These are phyloP conservation scores for Limnothrissa miodon DNA, from an alignment of 2,113 vertebrate genomes.

Conservation along the genomic window DNA sequence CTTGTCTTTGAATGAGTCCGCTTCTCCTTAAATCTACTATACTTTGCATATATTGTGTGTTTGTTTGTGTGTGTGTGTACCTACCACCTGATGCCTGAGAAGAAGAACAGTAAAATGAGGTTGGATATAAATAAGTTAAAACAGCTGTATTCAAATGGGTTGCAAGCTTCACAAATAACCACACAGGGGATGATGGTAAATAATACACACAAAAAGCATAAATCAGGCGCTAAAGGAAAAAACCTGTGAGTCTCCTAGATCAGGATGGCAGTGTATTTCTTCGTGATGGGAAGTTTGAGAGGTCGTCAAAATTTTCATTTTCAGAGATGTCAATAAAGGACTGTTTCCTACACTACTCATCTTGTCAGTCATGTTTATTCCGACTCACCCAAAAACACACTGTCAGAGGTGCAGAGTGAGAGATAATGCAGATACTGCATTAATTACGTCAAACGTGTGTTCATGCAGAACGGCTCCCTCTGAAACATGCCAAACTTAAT, in stretches of 20 bases:
- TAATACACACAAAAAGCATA: neutral
- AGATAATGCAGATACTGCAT: neutral
- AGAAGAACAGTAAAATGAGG: neutral
- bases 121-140: conserved; percentile 10
- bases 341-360: neutral
- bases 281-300: neutral
- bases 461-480: neutral
- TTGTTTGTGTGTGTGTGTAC: neutral
- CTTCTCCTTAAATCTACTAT: neutral
- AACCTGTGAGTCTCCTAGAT: neutral
- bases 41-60: neutral
- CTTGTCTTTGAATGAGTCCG: neutral
- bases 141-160: neutral
- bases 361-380: neutral
- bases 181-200: neutral
- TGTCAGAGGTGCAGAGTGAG: neutral
- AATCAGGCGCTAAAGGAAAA: neutral
- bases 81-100: neutral
- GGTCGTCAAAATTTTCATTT: neutral
- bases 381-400: neutral
- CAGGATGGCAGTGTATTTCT: neutral
- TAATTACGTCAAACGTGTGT: neutral
- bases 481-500: neutral
- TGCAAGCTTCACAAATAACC: neutral
- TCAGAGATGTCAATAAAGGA: neutral